phyloP scores from a whole-genome alignment of 2,113 vertebrate genomes.

The Equus quagga region DNA sequence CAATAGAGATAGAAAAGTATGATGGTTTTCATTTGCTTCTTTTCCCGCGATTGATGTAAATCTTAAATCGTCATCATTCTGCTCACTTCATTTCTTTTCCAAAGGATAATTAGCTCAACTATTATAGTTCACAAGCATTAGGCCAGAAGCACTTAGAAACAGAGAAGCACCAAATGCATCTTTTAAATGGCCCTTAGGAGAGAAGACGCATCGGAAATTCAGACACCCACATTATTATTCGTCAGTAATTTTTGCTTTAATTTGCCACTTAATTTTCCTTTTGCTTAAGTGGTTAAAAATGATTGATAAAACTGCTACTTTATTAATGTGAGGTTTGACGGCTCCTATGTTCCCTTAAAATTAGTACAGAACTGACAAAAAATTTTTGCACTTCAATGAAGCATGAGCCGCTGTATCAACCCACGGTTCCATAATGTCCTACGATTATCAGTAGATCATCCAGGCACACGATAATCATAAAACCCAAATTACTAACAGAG shows the following conservation, averaged over 20 bases:
- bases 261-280: slow-evolving; percentile 53
- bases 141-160: slow-evolving; percentile 18
- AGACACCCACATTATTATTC: slow-evolving; percentile 49
- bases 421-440: not conserved
- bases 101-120: slow-evolving; percentile 47
- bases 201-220: not conserved
- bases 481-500: not conserved
- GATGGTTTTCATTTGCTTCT: slow-evolving; percentile 51
- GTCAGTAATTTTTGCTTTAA: slow-evolving; percentile 50
- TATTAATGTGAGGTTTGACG: slow-evolving; percentile 5
- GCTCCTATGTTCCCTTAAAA: not conserved
- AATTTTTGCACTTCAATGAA: not conserved
- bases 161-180: not conserved
- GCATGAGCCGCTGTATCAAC: not conserved
- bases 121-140: slow-evolving; percentile 21
- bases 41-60: not conserved
- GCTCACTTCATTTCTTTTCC: slow-evolving; percentile 54
- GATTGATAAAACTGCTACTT: slow-evolving; percentile 1
- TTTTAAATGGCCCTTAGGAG: slow-evolving; percentile 31
- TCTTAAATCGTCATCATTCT: not conserved
- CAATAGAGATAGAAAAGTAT: slow-evolving; percentile 49
- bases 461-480: not conserved
- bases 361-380: not conserved
- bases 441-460: not conserved
- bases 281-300: slow-evolving; percentile 66